These are phyloP conservation scores for Megaceryle torquata DNA, from an alignment of 2,113 vertebrate genomes.

Conservation along the genomic window DNA sequence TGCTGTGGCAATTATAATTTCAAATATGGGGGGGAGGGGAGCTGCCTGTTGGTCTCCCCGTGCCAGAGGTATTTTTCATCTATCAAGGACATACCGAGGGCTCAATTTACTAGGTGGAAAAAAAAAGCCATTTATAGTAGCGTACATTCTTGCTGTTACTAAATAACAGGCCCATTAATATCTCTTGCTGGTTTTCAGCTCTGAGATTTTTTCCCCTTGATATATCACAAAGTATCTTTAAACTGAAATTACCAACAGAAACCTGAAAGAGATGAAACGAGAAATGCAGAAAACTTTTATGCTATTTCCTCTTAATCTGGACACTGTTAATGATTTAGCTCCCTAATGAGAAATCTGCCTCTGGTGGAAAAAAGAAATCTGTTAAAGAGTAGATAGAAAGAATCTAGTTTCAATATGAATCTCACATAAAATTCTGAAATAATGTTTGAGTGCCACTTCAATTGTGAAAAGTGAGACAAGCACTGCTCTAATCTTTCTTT, in stretches of 20 bases:
- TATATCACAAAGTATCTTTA: conserved; percentile 3
- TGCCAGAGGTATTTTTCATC: neutral
- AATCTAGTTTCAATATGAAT: neutral
- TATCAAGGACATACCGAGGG: neutral
- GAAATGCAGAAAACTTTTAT: neutral
- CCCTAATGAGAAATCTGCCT: neutral
- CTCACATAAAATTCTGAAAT: neutral
- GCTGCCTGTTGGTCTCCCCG: neutral
- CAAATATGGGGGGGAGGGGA: neutral
- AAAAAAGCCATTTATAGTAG: neutral
- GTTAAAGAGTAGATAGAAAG: neutral
- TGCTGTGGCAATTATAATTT: conserved; percentile 2
- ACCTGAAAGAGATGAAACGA: neutral
- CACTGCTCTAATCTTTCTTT: neutral
- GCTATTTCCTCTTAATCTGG: neutral
- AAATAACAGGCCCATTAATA: conserved; percentile 50
- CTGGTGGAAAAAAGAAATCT: neutral
- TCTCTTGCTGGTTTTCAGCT: conserved; percentile 9
- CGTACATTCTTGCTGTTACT: conserved; percentile 21
- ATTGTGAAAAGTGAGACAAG: neutral
- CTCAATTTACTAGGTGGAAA: neutral
- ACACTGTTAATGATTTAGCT: neutral
- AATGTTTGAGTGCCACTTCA: neutral
- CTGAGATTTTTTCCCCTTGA: neutral
- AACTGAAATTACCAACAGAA: neutral